Conservation (phyloP, 2,888 invertebrate genomes). For the Apeira syringaria region DNA sequence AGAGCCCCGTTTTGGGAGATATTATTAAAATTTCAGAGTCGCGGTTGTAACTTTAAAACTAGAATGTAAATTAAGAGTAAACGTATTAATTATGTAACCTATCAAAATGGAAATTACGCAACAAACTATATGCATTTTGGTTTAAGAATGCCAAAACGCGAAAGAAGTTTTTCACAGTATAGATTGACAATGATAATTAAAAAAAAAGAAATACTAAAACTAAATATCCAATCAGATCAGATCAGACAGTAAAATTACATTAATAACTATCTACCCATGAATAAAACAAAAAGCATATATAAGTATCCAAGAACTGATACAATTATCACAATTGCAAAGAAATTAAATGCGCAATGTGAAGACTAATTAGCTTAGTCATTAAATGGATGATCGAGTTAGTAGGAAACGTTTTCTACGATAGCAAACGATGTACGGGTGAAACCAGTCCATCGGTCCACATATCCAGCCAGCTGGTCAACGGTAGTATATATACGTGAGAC, state of each 20-base stretch:
- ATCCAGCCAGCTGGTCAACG: constrained; percentile 70
- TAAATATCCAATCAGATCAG: no score
- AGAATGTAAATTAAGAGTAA: no score
- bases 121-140: no score
- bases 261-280: neutral
- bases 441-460: constrained; percentile 80
- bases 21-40: neutral
- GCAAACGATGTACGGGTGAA: constrained; percentile 60
- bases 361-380: constrained; percentile 57
- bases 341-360: constrained; percentile 33
- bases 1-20: constrained; percentile 5
- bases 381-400: constrained; percentile 77
- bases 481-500: constrained; percentile 66
- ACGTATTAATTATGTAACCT: no score
- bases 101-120: no score
- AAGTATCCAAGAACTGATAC: neutral
- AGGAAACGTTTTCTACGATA: constrained; percentile 78
- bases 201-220: no score
- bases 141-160: no score
- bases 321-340: constrained; percentile 14
- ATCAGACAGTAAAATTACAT: no score
- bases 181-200: no score
- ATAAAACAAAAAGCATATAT: neutral
- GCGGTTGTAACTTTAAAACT: no score
- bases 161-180: no score